phyloP scores from a whole-genome alignment of 2,888 invertebrate species.

The Dioctria linearis region DNA sequence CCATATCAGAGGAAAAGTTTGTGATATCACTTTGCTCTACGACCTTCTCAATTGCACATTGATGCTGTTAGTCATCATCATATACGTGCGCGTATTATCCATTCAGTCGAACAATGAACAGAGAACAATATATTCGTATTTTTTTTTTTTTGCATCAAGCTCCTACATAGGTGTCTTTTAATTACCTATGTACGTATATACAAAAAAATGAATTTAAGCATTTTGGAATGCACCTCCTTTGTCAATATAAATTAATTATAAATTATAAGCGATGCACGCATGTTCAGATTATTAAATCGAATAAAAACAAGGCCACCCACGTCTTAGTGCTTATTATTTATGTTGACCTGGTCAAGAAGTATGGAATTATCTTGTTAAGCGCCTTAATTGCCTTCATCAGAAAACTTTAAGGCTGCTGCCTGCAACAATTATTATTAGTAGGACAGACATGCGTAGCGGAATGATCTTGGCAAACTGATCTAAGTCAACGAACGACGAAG shows the following conservation, averaged over 20 bases:
- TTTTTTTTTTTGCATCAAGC: neutral
- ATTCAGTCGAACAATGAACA: neutral
- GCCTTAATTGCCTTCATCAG: neutral
- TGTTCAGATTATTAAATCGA: neutral
- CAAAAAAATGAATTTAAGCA: too few species aligned
- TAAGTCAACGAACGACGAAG: neutral
- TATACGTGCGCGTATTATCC: neutral
- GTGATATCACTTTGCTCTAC: neutral
- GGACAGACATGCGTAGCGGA: neutral
- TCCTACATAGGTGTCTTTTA: too few species aligned
- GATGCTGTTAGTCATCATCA: neutral
- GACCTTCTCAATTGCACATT: neutral
- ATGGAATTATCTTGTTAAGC: neutral
- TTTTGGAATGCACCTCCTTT: neutral
- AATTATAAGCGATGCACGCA: neutral
- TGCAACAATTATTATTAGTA: neutral
- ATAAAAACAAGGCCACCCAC: neutral
- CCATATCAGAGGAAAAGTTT: neutral
- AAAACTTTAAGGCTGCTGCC: neutral
- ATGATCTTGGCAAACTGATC: neutral
- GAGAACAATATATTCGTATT: neutral
- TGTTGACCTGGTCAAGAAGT: neutral
- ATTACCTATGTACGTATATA: too few species aligned
- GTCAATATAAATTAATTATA: neutral
- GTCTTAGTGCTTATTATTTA: neutral